Evolutionary conservation across 2,888 invertebrate genomes (phyloP).

Genomic region (Saturnia japonica): DNA sequence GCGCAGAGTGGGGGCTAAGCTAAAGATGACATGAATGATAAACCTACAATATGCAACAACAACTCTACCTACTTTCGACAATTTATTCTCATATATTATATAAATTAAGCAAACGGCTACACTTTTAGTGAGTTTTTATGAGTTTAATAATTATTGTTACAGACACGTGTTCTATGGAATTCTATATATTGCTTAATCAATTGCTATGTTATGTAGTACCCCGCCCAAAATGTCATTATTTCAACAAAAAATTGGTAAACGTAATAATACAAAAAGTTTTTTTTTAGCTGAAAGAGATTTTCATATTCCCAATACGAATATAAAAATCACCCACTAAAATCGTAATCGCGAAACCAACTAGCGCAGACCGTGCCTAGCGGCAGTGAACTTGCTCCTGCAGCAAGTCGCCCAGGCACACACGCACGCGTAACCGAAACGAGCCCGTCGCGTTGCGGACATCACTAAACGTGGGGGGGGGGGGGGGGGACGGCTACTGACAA

Average conservation of each 20-base stretch:
- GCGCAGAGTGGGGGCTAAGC: constrained; percentile 56
- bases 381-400: constrained; percentile 76
- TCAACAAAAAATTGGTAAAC: background rate
- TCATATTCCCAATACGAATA: constrained; percentile 69
- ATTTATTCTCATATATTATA: constrained; percentile 2
- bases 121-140: background rate
- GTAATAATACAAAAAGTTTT: background rate
- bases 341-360: constrained; percentile 57
- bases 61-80: background rate
- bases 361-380: constrained; percentile 67
- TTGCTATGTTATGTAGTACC: background rate
- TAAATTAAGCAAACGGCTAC: background rate
- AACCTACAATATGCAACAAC: constrained; percentile 50
- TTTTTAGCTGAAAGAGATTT: constrained; percentile 77
- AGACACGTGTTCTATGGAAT: background rate
- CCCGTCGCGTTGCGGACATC: constrained; percentile 1
- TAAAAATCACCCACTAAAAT: constrained; percentile 78
- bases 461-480: background rate
- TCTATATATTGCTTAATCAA: background rate
- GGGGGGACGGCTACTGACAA: constrained; percentile 5
- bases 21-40: constrained; percentile 67
- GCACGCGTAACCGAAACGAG: constrained; percentile 43
- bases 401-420: constrained; percentile 77
- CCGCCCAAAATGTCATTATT: background rate
- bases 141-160: background rate